These are phyloP conservation scores for Drosophila pseudotakahashii DNA, from an alignment of 2,888 invertebrate species.

Conservation along the genomic window DNA sequence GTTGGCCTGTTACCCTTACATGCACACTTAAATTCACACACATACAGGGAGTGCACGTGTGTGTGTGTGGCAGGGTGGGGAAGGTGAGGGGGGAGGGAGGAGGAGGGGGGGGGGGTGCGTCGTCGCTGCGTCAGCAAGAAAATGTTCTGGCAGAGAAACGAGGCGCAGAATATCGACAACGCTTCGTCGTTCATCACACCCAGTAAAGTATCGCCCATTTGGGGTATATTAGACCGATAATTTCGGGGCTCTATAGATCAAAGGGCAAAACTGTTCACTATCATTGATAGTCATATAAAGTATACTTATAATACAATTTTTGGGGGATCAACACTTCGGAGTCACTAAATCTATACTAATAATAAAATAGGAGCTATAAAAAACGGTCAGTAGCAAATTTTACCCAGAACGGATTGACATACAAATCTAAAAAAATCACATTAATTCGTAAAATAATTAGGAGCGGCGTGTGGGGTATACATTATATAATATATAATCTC, in stretches of 20 bases:
- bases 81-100: neutral
- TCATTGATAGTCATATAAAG: too few relatives aligned
- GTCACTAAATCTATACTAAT: too few relatives aligned
- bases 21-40: neutral
- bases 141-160: constrained; percentile 50
- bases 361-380: too few relatives aligned
- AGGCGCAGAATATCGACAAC: constrained; percentile 30
- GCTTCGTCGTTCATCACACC: constrained; percentile 27
- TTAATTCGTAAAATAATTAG: too few relatives aligned
- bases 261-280: too few relatives aligned
- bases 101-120: constrained; percentile 7
- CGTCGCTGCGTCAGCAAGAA: constrained; percentile 73
- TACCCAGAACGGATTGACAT: too few relatives aligned
- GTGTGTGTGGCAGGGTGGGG: neutral
- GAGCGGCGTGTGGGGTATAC: too few relatives aligned
- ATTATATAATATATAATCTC: too few relatives aligned
- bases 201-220: neutral
- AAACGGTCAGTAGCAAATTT: too few relatives aligned
- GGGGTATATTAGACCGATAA: neutral
- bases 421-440: too few relatives aligned
- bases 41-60: neutral
- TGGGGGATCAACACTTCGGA: too few relatives aligned
- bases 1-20: constrained; percentile 39
- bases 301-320: too few relatives aligned
- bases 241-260: neutral